Conservation (phyloP, 1,140 invertebrate species). For the Berghia stephanieae region DNA sequence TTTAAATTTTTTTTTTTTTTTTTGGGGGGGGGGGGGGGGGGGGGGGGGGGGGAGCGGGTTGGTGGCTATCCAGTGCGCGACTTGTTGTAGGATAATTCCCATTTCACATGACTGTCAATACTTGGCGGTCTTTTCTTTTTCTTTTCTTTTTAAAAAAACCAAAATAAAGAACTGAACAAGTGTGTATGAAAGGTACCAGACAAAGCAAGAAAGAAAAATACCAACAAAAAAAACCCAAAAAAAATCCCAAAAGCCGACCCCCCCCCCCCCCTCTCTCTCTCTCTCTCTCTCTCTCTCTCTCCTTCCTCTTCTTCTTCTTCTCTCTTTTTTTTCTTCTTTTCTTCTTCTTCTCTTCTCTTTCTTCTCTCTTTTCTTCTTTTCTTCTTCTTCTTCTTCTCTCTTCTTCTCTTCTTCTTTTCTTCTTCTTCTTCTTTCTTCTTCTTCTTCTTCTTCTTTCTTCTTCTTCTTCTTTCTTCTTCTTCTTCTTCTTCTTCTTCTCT, state of each 20-base stretch:
- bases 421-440: neutral
- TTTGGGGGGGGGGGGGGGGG: neutral
- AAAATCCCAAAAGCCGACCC: neutral
- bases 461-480: no score
- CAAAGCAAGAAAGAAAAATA: no score
- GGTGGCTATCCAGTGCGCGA: neutral
- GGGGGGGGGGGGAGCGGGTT: neutral
- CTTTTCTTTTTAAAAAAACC: no score
- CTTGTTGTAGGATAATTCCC: neutral
- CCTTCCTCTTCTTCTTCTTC: slow-evolving; percentile 17
- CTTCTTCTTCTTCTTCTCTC: neutral
- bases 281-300: slow-evolving; percentile 33
- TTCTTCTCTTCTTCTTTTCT: neutral
- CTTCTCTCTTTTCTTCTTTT: neutral
- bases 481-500: no score
- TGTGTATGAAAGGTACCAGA: no score
- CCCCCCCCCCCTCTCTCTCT: slow-evolving; percentile 20
- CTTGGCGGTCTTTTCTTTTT: no score
- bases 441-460: no score
- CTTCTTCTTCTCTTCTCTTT: neutral
- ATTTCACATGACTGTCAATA: no score
- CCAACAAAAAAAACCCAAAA: no score
- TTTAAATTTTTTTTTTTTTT: no score
- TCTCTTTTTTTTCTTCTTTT: slow-evolving; percentile 2
- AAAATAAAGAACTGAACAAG: neutral